Base-by-base conservation (phyloP, 2,888 invertebrate genomes). In the Candidula unifasciata region DNA sequence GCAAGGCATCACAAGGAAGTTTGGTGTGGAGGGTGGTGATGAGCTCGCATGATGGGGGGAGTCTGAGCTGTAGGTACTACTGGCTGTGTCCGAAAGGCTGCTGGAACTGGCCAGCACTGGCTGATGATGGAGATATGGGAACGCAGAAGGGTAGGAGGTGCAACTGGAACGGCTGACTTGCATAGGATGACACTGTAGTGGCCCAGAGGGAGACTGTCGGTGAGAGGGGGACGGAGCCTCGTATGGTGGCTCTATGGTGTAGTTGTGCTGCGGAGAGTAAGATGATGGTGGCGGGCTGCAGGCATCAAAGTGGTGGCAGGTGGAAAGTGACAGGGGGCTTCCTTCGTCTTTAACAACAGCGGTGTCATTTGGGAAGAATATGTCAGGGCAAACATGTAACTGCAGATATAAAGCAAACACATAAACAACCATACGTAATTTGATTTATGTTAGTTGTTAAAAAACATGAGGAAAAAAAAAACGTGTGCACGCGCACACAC, bases 311-410 rank as follows among this genome's bases (percentile, higher is more conserved):
- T 74, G 73, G 35, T 82, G 82, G 37, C 13, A 71, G 2, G 3
- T 30, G 37, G 73, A 60, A 35, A 74, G 52, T 16, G 54, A 37
- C n/a, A 82, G 27, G 27, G 73, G 74, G 74, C 60, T 82, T 35
- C 52, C 57, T 33, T 83, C 83, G 3, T 83, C 83, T 30, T 83
- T 83, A 30, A 80, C 44, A 30, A 80, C 44, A 35, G 33, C 54
- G 33, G 66, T 5, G 16, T 84, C 80, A 76, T 30, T 68, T 35
- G 33, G 71, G 76, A 60, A 60, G 33, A 68, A 77, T 24, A 64
- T 16, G 27, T 79, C 60, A 21, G 80, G 73, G n/a, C 73, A 54
- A 0, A 79, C 33, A 24, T 80, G 84, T n/a, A 80, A 66, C 82
- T 82, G 82, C 6, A 57, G 73, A 74, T 44, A 13, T 44, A 44